Base-by-base conservation (phyloP, 2,888 invertebrate genomes). In the Hypena proboscidalis region DNA sequence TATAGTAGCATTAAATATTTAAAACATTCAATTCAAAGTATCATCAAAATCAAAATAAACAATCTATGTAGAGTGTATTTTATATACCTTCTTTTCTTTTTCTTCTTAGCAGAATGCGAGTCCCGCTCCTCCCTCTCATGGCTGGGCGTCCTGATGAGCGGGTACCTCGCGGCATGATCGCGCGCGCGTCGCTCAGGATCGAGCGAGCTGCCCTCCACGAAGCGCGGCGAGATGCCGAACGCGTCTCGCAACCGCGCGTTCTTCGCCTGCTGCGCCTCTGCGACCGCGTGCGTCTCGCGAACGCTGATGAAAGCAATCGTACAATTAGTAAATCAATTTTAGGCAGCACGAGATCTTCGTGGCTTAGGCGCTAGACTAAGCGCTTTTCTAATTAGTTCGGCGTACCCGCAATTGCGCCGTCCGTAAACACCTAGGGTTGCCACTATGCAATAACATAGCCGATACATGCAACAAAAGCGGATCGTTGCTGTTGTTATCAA, bases 251-350 rank as follows among this genome's bases (percentile, higher is more conserved):
- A 92, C 41, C 95, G 94, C 1, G 97, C 97, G 92, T 99, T 99
- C 88, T 98, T 98, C 85, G 97, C 97, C 74, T 97, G 96, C 81
- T 98, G 98, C 13, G 98, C 98, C 83, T 97, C 97, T 0, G 99
- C 98, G 57, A 98, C 94, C 84, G 98, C 97, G 91, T 99, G 99
- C 30, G 98, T 98, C 80, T 98, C 98, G 51, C 96, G 96, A 51
- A 97, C 97, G 87, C 97, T 97, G 90, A n/a, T n/a, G 23, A 48
- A 48, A 54, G 51, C 29, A 38, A 47, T 26, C 23, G 38, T 34
- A 38, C 29, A 22, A 39, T 17, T n/a, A n/a, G n/a, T n/a, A n/a
- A n/a, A n/a, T n/a, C n/a, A n/a, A n/a, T n/a, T n/a, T n/a, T n/a
- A n/a, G n/a, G n/a, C n/a, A n/a, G n/a, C n/a, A n/a, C n/a, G n/a